A percentile compares a stretch with the other conserved stretches of the same genome.
These are phyloP conservation scores for Pluvianellus socialis DNA, from an alignment of 2,113 vertebrate species.

Conservation along the genomic window DNA sequence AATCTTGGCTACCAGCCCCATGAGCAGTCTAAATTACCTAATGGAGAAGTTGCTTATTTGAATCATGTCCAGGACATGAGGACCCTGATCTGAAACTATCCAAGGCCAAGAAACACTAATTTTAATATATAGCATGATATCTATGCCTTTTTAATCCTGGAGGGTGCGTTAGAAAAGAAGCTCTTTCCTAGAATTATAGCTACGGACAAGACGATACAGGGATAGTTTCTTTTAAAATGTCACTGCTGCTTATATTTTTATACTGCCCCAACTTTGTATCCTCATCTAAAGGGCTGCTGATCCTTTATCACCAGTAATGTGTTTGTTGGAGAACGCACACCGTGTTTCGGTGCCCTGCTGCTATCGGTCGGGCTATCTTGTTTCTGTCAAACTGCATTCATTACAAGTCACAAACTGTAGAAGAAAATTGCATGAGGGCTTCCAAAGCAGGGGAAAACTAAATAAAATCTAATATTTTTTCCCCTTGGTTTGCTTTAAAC, in stretches of 20 bases:
- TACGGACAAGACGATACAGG: background rate
- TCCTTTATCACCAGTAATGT: background rate
- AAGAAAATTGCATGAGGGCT: background rate
- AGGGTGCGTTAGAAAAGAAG: background rate
- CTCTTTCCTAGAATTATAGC: background rate
- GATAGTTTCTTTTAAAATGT: background rate
- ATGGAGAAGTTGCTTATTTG: constrained; percentile 27
- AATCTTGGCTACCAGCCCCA: background rate
- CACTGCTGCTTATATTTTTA: background rate
- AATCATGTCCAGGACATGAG: background rate
- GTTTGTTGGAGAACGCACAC: background rate
- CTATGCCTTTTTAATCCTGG: background rate
- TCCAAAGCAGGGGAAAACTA: background rate
- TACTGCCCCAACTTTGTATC: background rate
- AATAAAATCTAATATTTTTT: background rate
- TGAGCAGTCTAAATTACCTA: background rate
- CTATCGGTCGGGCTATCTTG: background rate
- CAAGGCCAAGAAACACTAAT: constrained; percentile 6
- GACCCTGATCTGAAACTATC: background rate
- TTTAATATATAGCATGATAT: background rate
- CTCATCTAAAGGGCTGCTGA: background rate
- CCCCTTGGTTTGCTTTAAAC: background rate
- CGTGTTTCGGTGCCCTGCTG: background rate
- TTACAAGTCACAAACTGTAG: background rate
- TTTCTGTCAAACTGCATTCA: background rate